Percentiles rank a stretch among this genome's conserved stretches.
Conservation (phyloP, 2,113 vertebrate genomes). For the Anser brachyrhynchus region DNA sequence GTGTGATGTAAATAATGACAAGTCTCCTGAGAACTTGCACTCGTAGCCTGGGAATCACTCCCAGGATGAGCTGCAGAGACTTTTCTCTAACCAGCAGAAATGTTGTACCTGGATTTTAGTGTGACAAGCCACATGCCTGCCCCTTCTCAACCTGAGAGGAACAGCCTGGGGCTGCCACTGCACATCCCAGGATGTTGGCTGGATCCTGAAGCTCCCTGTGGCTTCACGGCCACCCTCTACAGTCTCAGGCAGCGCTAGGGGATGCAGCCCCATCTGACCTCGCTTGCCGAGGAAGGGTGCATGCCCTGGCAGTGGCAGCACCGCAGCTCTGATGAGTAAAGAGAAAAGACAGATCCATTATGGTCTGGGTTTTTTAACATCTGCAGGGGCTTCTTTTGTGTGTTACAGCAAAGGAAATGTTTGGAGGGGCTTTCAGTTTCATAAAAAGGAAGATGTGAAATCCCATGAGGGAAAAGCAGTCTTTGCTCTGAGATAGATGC, state of each 20-base stretch:
- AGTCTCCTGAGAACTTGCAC: background rate
- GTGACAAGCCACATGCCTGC: background rate
- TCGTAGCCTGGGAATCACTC: background rate
- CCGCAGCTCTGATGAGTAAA: background rate
- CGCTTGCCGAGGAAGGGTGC: fast-evolving
- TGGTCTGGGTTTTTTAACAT: background rate
- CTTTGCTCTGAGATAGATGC: conserved; percentile 22
- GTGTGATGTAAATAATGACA: conserved; percentile 1
- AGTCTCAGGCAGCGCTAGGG: background rate
- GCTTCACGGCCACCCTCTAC: background rate
- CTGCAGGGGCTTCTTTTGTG: background rate
- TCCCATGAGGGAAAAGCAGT: background rate
- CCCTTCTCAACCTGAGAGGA: background rate
- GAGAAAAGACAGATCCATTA: background rate
- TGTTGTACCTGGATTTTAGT: background rate
- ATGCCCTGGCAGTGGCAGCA: fast-evolving
- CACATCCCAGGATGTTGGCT: background rate
- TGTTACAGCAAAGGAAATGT: background rate
- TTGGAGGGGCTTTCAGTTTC: background rate
- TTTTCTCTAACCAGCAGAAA: background rate
- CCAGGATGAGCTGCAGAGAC: background rate
- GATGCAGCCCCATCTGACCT: background rate
- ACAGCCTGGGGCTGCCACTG: background rate
- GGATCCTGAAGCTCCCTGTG: background rate
- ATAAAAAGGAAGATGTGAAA: background rate